phyloP scores from a whole-genome alignment of 2,888 invertebrate genomes.

The Hetaerina titia region DNA sequence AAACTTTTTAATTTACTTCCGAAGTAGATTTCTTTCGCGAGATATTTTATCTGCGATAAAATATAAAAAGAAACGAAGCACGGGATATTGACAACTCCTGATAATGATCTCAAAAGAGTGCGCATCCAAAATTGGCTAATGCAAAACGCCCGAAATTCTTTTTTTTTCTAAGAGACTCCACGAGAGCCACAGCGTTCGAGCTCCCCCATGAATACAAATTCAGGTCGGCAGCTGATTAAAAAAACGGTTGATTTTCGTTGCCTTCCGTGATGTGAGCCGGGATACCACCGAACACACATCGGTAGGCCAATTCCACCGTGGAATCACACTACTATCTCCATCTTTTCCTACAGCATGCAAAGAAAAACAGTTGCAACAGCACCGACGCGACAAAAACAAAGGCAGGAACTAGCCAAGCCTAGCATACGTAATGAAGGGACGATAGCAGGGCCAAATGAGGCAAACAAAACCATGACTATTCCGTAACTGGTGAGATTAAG shows the following conservation, averaged over 20 bases:
- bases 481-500: neutral
- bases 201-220: neutral
- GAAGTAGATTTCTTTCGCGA: too few relatives aligned
- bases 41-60: too few relatives aligned
- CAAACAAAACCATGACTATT: neutral
- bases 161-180: neutral
- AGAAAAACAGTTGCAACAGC: neutral
- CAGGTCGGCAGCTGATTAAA: neutral
- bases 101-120: neutral
- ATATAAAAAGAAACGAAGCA: too few relatives aligned
- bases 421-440: neutral
- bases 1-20: too few relatives aligned
- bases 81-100: too few relatives aligned
- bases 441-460: neutral
- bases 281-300: neutral
- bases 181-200: neutral
- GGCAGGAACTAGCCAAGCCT: slow-evolving; percentile 10
- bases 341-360: neutral
- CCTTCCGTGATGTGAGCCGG: neutral
- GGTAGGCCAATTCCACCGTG: neutral
- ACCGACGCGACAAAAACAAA: neutral
- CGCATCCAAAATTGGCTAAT: neutral
- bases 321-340: neutral
- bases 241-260: neutral
- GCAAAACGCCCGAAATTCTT: neutral